These are phyloP conservation scores for Agriotes lineatus DNA, from an alignment of 2,888 invertebrate genomes.

Conservation along the genomic window DNA sequence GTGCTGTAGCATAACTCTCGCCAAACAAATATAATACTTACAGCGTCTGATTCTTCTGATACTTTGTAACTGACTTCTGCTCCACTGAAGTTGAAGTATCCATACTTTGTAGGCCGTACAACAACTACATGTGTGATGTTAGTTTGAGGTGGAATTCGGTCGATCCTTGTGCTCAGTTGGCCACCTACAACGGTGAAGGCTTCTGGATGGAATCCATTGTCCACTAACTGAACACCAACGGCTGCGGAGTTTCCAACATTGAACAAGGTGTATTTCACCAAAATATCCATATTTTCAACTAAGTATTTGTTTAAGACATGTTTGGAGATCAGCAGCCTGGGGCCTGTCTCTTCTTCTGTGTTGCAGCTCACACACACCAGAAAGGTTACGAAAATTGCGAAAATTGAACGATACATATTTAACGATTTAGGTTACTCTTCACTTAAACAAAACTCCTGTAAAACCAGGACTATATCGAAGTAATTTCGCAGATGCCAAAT, in stretches of 20 bases:
- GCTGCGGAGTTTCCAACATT: conserved; percentile 95
- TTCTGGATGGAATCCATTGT: conserved; percentile 92
- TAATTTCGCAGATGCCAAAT: too few relatives aligned
- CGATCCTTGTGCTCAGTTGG: conserved; percentile 83
- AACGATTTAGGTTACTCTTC: neutral
- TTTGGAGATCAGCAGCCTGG: conserved; percentile 90
- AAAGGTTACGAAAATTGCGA: conserved; percentile 57
- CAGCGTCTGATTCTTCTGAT: conserved; percentile 84
- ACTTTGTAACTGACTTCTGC: conserved; percentile 92
- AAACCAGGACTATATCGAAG: too few relatives aligned
- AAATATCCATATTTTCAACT: conserved; percentile 96
- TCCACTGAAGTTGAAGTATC: conserved; percentile 97
- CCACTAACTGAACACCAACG: conserved; percentile 87
- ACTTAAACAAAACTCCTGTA: too few relatives aligned
- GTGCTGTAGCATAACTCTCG: neutral
- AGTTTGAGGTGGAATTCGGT: conserved; percentile 91
- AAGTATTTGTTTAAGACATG: conserved; percentile 95
- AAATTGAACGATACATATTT: conserved; percentile 34
- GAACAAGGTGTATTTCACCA: conserved; percentile 93
- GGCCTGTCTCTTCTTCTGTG: conserved; percentile 79
- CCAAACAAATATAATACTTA: too few relatives aligned
- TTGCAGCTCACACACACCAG: conserved; percentile 68
- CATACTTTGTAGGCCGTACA: conserved; percentile 88
- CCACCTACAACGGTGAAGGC: conserved; percentile 93
- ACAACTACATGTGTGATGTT: conserved; percentile 96